Percentiles rank a stretch among this genome's conserved stretches.
Evolutionary conservation across 2,888 invertebrate genomes (phyloP).

Genomic region (Ptilodon capucinus): DNA sequence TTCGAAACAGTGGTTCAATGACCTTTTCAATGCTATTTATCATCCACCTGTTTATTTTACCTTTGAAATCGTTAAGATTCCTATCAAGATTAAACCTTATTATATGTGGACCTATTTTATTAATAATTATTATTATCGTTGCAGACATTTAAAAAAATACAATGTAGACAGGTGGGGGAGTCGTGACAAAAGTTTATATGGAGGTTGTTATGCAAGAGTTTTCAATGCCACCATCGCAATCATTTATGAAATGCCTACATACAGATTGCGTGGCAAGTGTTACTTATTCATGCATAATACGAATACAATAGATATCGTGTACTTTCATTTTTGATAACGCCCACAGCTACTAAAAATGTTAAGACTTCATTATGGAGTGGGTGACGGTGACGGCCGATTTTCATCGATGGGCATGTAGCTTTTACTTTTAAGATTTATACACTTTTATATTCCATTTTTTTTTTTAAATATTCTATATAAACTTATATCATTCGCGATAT

Average conservation of each 20-base stretch:
- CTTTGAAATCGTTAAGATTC: constrained; percentile 8
- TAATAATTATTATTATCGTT: constrained; percentile 16
- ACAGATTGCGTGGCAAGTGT: constrained; percentile 56
- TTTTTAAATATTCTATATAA: constrained; percentile 34
- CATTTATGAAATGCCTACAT: constrained; percentile 43
- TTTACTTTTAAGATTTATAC: constrained; percentile 47
- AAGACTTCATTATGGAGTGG: constrained; percentile 21
- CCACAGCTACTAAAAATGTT: constrained; percentile 27
- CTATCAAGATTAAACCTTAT: constrained; percentile 12
- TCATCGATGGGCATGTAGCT: constrained; percentile 31
- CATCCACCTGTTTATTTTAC: constrained; percentile 25
- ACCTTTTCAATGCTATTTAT: constrained; percentile 36
- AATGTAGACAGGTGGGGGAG: constrained; percentile 20
- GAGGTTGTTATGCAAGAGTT: constrained; percentile 53
- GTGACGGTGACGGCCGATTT: constrained; percentile 15
- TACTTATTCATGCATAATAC: constrained; percentile 26
- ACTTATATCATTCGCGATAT: too few species aligned
- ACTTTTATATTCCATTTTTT: too few species aligned
- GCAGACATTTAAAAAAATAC: constrained; percentile 12
- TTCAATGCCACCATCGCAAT: constrained; percentile 60
- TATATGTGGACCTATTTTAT: constrained; percentile 6
- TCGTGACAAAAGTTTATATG: constrained; percentile 53
- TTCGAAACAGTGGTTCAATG: constrained; percentile 38
- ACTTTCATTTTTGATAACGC: constrained; percentile 60
- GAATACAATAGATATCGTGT: constrained; percentile 23